Conservation (phyloP, 2,888 invertebrate genomes). For the Plebejus argus region DNA sequence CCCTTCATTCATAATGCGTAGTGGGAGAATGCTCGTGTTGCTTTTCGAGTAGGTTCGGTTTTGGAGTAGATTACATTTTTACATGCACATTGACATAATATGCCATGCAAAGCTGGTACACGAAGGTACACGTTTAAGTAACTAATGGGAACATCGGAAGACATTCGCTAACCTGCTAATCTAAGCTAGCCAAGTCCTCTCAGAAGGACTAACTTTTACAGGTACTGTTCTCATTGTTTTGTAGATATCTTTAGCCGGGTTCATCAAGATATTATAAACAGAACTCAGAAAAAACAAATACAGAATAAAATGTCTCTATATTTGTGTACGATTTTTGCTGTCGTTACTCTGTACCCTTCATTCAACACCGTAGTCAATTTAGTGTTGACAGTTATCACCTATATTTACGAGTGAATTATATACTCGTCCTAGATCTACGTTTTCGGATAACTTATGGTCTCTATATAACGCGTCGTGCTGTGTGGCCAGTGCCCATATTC, state of each 20-base stretch:
- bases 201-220: no score
- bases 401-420: not conserved
- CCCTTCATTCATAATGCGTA: not conserved
- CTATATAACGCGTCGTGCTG: not conserved
- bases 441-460: not conserved
- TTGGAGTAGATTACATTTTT: not conserved
- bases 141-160: no score
- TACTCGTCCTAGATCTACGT: not conserved
- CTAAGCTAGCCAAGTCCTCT: no score
- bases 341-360: not conserved
- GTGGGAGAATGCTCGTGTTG: not conserved
- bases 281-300: no score
- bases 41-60: not conserved
- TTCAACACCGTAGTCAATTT: not conserved
- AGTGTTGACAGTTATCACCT: constrained; percentile 12
- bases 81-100: not conserved
- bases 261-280: no score
- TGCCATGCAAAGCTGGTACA: not conserved
- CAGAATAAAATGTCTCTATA: not conserved
- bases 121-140: no score
- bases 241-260: no score
- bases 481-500: constrained; percentile 1
- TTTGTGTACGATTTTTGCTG: not conserved
- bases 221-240: no score
- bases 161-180: not conserved